Conservation (phyloP, 2,113 vertebrate genomes). For the Cyanocitta stelleri region DNA sequence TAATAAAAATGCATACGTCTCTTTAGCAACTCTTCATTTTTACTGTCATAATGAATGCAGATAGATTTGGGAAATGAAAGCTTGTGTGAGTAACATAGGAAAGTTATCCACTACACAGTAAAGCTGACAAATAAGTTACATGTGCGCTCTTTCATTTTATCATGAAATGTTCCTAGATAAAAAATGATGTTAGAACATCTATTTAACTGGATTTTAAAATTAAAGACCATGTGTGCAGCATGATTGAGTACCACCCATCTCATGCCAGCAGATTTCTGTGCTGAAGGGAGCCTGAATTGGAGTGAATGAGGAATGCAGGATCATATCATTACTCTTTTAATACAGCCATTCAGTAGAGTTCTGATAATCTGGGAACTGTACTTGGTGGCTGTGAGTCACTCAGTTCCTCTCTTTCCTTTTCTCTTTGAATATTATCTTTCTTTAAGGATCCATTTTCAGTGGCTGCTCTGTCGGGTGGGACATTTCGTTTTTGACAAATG, state of each 20-base stretch:
- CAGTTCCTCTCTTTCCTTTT: neutral
- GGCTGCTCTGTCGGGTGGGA: neutral
- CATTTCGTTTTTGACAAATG: neutral
- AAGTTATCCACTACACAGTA: neutral
- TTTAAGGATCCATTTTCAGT: slow-evolving; percentile 7
- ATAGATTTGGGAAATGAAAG: slow-evolving; percentile 32
- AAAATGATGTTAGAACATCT: slow-evolving; percentile 43
- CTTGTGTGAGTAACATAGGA: slow-evolving; percentile 27
- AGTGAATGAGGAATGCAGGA: slow-evolving; percentile 23
- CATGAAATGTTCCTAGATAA: slow-evolving; percentile 26
- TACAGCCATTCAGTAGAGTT: neutral
- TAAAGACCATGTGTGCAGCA: slow-evolving; percentile 9
- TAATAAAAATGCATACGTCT: slow-evolving; percentile 57
- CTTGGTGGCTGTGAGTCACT: neutral
- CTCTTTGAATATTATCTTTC: neutral
- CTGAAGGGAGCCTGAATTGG: slow-evolving; percentile 21
- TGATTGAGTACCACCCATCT: slow-evolving; percentile 42
- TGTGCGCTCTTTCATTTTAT: slow-evolving; percentile 39
- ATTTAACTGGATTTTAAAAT: slow-evolving; percentile 53
- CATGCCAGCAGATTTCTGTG: neutral
- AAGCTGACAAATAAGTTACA: slow-evolving; percentile 48
- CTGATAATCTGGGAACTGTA: neutral
- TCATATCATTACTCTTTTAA: slow-evolving; percentile 33
- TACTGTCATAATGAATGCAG: slow-evolving; percentile 27
- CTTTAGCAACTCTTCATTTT: slow-evolving; percentile 52